A percentile compares a stretch with the other conserved stretches of the same genome.
These are phyloP conservation scores for Cataglyphis hispanica DNA, from an alignment of 1,140 invertebrate species.

Conservation along the genomic window DNA sequence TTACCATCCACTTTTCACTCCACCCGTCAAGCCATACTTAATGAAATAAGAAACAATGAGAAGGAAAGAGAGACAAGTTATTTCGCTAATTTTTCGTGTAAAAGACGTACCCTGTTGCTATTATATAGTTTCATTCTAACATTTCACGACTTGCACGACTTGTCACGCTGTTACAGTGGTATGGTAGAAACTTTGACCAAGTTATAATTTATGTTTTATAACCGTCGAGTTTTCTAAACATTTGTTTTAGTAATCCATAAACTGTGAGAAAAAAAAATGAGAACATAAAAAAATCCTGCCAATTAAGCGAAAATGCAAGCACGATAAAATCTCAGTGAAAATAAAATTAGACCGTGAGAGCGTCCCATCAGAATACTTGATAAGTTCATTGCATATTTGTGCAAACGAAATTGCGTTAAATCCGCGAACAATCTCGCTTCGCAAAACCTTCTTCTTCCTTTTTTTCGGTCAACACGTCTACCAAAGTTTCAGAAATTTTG, in stretches of 20 bases:
- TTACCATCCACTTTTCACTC: slow-evolving; percentile 1
- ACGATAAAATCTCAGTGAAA: slow-evolving; percentile 5
- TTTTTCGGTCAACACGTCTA: not conserved
- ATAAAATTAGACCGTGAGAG: slow-evolving; percentile 22
- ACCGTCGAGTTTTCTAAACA: not conserved
- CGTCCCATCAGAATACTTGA: slow-evolving; percentile 28
- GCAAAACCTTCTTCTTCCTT: not conserved
- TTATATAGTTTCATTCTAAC: slow-evolving; percentile 4
- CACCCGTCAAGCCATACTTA: not conserved
- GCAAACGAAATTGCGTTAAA: slow-evolving; percentile 48
- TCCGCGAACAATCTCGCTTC: slow-evolving; percentile 36
- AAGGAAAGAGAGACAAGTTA: not conserved
- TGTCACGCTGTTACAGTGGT: slow-evolving; percentile 25
- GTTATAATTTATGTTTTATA: not conserved
- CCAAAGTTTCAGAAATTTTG: slow-evolving; percentile 36
- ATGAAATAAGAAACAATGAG: slow-evolving; percentile 10
- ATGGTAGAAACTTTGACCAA: not conserved
- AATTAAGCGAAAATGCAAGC: slow-evolving; percentile 29
- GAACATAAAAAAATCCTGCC: slow-evolving; percentile 14
- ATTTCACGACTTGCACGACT: slow-evolving; percentile 15
- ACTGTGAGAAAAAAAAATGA: not conserved
- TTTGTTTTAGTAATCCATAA: not conserved
- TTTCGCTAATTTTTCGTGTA: slow-evolving; percentile 21
- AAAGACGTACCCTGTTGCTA: not conserved
- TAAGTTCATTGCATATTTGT: slow-evolving; percentile 29